These are phyloP conservation scores for Heterotilapia buettikoferi DNA, from an alignment of 2,113 vertebrate genomes.

Conservation along the genomic window DNA sequence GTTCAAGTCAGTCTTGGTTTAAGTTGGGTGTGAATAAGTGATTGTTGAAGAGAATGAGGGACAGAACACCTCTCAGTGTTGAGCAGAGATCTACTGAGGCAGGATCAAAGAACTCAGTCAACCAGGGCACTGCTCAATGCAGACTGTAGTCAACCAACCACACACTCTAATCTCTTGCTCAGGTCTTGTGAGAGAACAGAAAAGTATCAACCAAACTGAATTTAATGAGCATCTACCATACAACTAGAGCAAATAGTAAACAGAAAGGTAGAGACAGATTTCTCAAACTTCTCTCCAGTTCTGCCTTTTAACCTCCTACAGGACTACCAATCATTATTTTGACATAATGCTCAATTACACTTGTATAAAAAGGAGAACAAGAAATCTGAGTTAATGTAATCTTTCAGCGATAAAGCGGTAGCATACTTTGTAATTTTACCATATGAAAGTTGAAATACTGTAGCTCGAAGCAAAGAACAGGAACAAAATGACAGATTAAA, in stretches of 20 bases:
- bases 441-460: not conserved
- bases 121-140: conserved; percentile 49
- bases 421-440: not conserved
- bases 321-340: not conserved
- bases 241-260: not conserved
- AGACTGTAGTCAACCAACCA: conserved; percentile 58
- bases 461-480: not conserved
- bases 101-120: conserved; percentile 63
- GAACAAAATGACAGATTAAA: not conserved
- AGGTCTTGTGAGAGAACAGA: conserved; percentile 19
- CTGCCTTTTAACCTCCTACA: not conserved
- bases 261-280: not conserved
- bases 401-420: not conserved
- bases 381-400: not conserved
- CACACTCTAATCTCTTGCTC: conserved; percentile 42
- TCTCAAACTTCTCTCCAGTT: not conserved
- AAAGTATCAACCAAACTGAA: conserved; percentile 16
- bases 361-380: not conserved
- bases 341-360: not conserved
- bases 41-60: conserved; percentile 49
- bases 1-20: conserved; percentile 30
- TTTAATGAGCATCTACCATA: conserved; percentile 27
- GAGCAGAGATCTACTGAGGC: conserved; percentile 38
- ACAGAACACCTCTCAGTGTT: not conserved
- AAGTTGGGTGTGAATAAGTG: conserved; percentile 43